Evolutionary conservation across 30 jellyfish, hydroid and myxozoan species (phyloP).

Genomic region (Euphysa ruthae): DNA sequence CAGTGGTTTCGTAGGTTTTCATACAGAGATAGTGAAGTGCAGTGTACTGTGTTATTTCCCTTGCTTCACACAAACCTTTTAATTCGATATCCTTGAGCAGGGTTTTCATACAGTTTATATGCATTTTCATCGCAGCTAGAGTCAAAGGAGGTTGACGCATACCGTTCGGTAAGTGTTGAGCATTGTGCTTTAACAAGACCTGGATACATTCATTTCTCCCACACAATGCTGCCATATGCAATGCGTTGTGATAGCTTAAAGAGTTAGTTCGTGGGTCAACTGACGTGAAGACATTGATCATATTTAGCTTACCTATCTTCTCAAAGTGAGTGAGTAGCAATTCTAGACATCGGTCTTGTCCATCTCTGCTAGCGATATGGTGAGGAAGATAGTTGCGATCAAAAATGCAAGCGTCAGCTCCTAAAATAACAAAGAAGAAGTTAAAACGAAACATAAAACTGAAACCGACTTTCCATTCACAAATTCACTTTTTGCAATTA

Average conservation of each 20-base stretch:
- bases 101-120: constrained; percentile 43
- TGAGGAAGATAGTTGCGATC: constrained; percentile 51
- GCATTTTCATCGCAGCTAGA: constrained; percentile 54
- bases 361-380: constrained; percentile 68
- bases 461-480: no score
- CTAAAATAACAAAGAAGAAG: constrained; percentile 11
- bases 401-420: constrained; percentile 60
- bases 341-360: constrained; percentile 51
- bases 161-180: constrained; percentile 66
- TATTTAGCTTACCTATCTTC: constrained; percentile 10
- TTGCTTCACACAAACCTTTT: not conserved
- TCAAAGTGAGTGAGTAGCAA: constrained; percentile 36
- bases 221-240: constrained; percentile 68
- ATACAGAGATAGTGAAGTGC: constrained; percentile 74
- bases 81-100: constrained; percentile 39
- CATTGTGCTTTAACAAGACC: constrained; percentile 51
- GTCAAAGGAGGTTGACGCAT: constrained; percentile 54
- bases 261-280: constrained; percentile 12
- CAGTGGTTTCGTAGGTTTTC: constrained; percentile 54
- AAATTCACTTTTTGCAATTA: no score
- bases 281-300: constrained; percentile 58
- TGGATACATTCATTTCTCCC: constrained; percentile 80
- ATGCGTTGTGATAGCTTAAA: constrained; percentile 28
- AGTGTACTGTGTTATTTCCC: constrained; percentile 14
- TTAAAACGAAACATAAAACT: not conserved